Conservation (phyloP, 2,797 vertebrate genomes). For the Bradypodion pumilum region DNA sequence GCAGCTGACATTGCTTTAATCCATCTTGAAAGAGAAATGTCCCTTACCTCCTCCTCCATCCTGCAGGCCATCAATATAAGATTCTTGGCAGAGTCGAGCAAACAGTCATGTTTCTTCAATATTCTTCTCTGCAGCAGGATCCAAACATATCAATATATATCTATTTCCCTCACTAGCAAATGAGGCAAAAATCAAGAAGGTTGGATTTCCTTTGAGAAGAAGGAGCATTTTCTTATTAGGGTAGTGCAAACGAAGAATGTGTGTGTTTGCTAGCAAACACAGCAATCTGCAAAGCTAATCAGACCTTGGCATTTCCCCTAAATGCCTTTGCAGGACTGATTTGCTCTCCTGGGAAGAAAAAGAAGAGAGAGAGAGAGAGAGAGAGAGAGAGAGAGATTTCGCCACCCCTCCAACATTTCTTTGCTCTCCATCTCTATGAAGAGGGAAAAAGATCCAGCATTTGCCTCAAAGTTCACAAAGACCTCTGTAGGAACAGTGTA, state of each 20-base stretch:
- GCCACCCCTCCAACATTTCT: too few species aligned
- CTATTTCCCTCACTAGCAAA: slow-evolving; percentile 56
- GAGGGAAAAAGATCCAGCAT: not conserved
- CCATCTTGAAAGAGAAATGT: slow-evolving; percentile 51
- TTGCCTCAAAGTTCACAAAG: too few species aligned
- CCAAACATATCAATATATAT: slow-evolving; percentile 65
- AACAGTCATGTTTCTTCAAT: slow-evolving; percentile 45
- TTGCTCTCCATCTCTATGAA: not conserved
- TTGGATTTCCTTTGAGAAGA: slow-evolving; percentile 42
- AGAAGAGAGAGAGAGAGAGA: too few species aligned
- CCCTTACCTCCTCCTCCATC: not conserved
- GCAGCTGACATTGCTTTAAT: slow-evolving; percentile 40
- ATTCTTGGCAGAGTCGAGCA: slow-evolving; percentile 50
- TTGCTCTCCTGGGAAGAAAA: slow-evolving; percentile 45
- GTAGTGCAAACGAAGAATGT: slow-evolving; percentile 44
- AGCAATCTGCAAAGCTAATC: slow-evolving; percentile 59
- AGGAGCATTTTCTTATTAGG: slow-evolving; percentile 59
- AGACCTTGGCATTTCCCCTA: slow-evolving; percentile 41
- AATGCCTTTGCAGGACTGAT: slow-evolving; percentile 54
- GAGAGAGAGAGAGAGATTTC: too few species aligned
- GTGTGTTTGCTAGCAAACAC: slow-evolving; percentile 53
- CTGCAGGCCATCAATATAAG: slow-evolving; percentile 54
- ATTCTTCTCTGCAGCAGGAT: slow-evolving; percentile 37
- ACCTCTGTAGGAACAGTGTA: too few species aligned
- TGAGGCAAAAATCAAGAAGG: slow-evolving; percentile 52